Conservation (phyloP, 2,888 invertebrate genomes). For the Eupithecia abbreviata region DNA sequence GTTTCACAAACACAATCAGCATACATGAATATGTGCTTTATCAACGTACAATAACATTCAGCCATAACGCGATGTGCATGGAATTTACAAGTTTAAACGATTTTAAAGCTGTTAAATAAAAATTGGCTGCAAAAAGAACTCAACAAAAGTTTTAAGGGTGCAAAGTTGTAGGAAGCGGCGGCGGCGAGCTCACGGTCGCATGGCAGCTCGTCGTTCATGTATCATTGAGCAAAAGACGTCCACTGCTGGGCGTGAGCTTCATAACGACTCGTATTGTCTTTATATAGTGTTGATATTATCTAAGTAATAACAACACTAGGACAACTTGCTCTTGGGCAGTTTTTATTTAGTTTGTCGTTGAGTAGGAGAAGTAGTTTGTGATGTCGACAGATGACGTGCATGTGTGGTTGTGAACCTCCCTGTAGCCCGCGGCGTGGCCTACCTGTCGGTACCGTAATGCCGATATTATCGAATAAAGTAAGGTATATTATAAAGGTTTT, state of each 20-base stretch:
- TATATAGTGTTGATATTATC: neutral
- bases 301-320: neutral
- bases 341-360: neutral
- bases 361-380: neutral
- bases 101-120: constrained; percentile 23
- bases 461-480: too few relatives aligned
- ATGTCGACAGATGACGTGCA: neutral
- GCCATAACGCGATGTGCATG: constrained; percentile 5
- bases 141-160: constrained; percentile 35
- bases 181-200: neutral
- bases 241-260: neutral
- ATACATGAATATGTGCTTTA: constrained; percentile 4
- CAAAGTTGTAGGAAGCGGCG: constrained; percentile 20
- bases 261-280: neutral
- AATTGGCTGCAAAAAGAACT: constrained; percentile 32
- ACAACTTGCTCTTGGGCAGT: neutral
- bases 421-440: neutral
- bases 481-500: too few relatives aligned
- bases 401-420: neutral
- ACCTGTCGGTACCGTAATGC: neutral
- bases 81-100: neutral
- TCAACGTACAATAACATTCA: neutral
- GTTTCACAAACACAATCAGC: neutral
- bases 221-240: neutral
- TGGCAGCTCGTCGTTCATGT: neutral